Base-by-base conservation (phyloP, 2,113 vertebrate genomes). In the Marmota monax region DNA sequence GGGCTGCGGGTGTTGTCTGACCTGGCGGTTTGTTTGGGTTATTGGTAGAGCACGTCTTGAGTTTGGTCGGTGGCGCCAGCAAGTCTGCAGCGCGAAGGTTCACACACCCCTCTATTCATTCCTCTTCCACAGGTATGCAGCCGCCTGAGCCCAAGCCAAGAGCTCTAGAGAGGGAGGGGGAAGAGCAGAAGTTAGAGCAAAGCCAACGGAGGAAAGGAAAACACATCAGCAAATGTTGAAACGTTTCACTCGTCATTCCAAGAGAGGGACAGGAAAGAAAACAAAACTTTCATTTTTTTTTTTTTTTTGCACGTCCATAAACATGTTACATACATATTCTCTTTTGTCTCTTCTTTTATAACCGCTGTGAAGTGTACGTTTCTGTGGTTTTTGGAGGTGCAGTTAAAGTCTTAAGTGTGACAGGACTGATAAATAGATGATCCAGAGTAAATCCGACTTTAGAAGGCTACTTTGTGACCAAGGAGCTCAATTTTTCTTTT, bases 91-190 rank as follows among this genome's bases (percentile, higher is more conserved):
- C 95, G 98, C 97, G 97, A 98, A 98, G 98, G 99, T 99, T 99
- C 99, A 99, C 99, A 99, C 99, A 94, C 99, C 99, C 99, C 98
- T 99, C 99, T 99, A 99, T 99, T 99, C 99, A 99, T 99, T 99
- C 99, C 99, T 99, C 98, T 99, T 99, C 99, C 99, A 99, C 99
- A 99, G 99, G 99, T 99, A 99, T 99, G 99, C 99, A 98, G 99
- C 99, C 98, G 99, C 99, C 99, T 98, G 99, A 99, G 99, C 99
- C 99, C 98, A 98, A 99, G 97, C 97, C 97, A 92, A 98, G 98
- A 98, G 98, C 99, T 98, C 98, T 98, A 99, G 99, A 98, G 98
- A 96, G 98, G 99, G 98, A 98, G 98, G 98, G 99, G 98, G 98
- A 98, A 98, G 97, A 98, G 98, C 98, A 97, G 98, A 97, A 98